Evolutionary conservation across 2,888 invertebrate species (phyloP).

Genomic region (Cephonodes hylas): DNA sequence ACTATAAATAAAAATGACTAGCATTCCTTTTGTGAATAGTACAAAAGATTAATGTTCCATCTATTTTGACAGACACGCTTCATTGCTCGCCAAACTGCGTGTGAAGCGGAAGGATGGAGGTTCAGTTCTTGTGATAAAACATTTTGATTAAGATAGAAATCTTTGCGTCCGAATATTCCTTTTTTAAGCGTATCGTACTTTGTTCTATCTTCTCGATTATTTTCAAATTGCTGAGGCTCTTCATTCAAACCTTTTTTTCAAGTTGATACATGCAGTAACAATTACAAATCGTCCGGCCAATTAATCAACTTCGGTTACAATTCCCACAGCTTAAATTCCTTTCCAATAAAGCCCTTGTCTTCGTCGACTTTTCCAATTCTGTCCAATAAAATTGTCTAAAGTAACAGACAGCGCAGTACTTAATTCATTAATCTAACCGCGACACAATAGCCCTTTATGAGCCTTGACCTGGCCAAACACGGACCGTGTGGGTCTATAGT

Average conservation of each 20-base stretch:
- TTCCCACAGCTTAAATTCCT: neutral
- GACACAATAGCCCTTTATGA: conserved; percentile 4
- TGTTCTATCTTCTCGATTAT: too few species aligned
- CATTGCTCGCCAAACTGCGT: too few species aligned
- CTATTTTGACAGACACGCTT: too few species aligned
- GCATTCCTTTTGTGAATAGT: too few species aligned
- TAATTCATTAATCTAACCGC: neutral
- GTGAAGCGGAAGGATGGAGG: too few species aligned
- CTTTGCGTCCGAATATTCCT: too few species aligned
- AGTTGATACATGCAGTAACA: too few species aligned
- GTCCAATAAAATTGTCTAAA: neutral
- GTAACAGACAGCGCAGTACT: neutral
- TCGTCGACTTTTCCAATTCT: neutral
- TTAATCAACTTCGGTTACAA: neutral
- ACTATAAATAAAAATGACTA: neutral
- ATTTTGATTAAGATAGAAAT: too few species aligned
- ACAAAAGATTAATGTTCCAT: neutral
- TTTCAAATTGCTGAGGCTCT: too few species aligned
- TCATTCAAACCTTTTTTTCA: too few species aligned
- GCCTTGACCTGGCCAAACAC: conserved; percentile 2
- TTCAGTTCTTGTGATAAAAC: too few species aligned
- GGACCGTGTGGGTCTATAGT: neutral
- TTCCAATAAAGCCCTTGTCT: neutral
- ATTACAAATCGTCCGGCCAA: neutral
- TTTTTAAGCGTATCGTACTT: too few species aligned